These are phyloP conservation scores for Podocnemis expansa DNA, from an alignment of 2,113 vertebrate species.

Conservation along the genomic window DNA sequence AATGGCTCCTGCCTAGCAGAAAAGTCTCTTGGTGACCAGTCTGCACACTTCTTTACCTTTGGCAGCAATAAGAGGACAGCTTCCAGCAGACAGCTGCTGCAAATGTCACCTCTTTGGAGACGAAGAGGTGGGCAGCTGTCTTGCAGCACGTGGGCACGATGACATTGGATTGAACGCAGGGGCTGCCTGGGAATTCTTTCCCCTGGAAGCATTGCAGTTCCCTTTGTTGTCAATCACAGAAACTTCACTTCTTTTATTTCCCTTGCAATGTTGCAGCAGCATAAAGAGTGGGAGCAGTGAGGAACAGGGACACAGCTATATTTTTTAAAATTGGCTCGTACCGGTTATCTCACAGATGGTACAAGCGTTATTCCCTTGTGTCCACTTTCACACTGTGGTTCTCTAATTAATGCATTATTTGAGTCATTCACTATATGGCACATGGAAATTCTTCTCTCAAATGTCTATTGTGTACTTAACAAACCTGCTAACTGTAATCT, in stretches of 20 bases:
- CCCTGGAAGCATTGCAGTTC: background rate
- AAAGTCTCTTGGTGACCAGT: background rate
- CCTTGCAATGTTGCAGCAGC: background rate
- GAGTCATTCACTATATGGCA: background rate
- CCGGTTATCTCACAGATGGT: background rate
- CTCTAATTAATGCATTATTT: background rate
- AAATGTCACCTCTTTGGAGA: background rate
- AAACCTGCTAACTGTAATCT: no score
- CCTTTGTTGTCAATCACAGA: background rate
- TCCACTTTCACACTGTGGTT: background rate
- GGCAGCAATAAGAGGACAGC: background rate
- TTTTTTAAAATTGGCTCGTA: background rate
- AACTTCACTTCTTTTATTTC: background rate
- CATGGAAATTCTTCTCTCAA: background rate
- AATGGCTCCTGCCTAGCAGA: background rate
- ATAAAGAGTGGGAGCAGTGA: background rate
- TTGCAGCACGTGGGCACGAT: accelerated
- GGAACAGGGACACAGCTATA: background rate
- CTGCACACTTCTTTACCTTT: background rate
- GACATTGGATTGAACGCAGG: background rate
- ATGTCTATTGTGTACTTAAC: no score
- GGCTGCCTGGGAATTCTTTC: background rate
- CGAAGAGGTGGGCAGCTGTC: background rate
- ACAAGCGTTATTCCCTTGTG: background rate
- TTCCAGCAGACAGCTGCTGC: background rate